Evolutionary conservation across 2,888 invertebrate genomes (phyloP).

Genomic region (Epistrophe grossulariae): DNA sequence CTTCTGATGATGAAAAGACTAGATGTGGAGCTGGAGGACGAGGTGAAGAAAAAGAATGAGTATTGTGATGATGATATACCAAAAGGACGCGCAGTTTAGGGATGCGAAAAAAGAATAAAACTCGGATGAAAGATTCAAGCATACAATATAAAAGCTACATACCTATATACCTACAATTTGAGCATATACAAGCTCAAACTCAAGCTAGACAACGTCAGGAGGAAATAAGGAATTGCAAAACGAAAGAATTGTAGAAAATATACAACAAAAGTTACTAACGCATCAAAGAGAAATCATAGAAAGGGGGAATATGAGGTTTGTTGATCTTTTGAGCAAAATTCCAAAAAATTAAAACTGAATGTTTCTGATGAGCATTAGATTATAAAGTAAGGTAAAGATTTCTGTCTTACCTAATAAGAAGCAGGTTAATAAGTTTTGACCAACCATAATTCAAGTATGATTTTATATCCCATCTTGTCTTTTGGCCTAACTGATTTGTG

Average conservation of each 20-base stretch:
- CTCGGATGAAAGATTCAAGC: conserved; percentile 33
- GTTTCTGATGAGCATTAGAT: too few relatives aligned
- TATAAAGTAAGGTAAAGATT: too few relatives aligned
- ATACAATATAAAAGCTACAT: neutral
- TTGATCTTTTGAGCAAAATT: neutral
- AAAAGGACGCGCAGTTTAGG: conserved; percentile 30
- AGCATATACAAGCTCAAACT: neutral
- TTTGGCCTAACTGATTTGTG: too few relatives aligned
- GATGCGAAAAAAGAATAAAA: conserved; percentile 29
- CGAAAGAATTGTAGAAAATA: conserved; percentile 5
- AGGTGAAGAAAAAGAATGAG: conserved; percentile 41
- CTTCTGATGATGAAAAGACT: conserved; percentile 36
- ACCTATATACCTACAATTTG: neutral
- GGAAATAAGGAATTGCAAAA: conserved; percentile 13
- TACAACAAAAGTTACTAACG: conserved; percentile 25
- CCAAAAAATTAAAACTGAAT: neutral
- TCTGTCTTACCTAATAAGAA: too few relatives aligned
- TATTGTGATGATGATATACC: conserved; percentile 38
- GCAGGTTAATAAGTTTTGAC: too few relatives aligned
- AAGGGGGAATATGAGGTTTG: neutral
- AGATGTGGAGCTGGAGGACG: neutral
- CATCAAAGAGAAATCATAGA: conserved; percentile 7
- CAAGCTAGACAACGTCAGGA: neutral
- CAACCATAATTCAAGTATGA: too few relatives aligned
- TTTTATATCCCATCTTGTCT: too few relatives aligned